Evolutionary conservation across 2,797 vertebrate species (phyloP), one percentile per base, ranked within the genome.

Genomic region (Leptoclinus maculatus): DNA sequence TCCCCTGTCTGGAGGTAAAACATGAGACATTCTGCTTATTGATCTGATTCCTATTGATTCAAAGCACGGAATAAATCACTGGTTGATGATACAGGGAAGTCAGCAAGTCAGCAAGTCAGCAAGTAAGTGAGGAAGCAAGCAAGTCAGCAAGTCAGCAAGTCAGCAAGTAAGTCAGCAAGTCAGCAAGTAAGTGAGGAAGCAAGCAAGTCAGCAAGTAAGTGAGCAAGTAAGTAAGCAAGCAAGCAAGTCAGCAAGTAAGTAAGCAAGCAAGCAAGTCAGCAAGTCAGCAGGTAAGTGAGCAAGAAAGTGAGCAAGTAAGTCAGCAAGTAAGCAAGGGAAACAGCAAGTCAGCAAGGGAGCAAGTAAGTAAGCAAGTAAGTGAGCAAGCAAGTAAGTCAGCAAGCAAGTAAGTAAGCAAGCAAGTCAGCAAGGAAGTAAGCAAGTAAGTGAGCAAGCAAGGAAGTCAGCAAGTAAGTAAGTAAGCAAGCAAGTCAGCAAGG

Each of bases 1-100:
- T 92, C 79, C 89, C 90, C 43, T 87, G 87, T 14, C 88, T 93
- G 79, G 85, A 92, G 89, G 90, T 91, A 70, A 74, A 14, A 5
- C 0, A 56, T 7, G 7, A 34, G 32, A 34, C 32, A 7, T 2
- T 34, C 32, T 34, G 32, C 32, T 34, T 7, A 34, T 34, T 34
- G 32, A 34, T 34, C 32, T 7, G 7, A 34, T 34, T 34, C 32
- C 32, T 7, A 34, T 34, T 7, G 32, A 34, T 7, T 34, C 32
- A 34, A 34, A 34, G 7, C 32, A 34, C 32, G 32, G 1, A 34
- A 34, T 34, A 7, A 32, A 54, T 25, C 49, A 53, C 49, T 23
- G 49, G n/a, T 11, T 25, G 49, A 25, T 13, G 12, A 53, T 38
- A 38, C 36, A 11, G 36, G 36, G 21, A 51, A 53, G 49, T n/a